Conservation (phyloP, 35 echinoderm and acorn worm species). For the Apostichopus parvimensis region DNA sequence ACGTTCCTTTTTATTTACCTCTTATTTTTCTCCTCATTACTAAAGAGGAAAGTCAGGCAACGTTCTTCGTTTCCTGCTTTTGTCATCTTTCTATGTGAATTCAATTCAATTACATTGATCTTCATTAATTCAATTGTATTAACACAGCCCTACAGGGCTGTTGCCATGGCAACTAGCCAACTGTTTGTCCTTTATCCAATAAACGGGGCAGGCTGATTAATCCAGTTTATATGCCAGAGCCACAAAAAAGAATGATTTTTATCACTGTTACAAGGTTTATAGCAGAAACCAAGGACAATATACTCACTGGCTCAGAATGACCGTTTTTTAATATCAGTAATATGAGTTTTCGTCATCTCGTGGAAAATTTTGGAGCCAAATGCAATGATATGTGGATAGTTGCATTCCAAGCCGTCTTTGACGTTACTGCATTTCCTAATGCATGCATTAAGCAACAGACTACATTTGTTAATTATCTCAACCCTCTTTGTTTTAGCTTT, state of each 20-base stretch:
- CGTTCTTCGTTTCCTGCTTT: not conserved
- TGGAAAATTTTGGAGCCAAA: too few species aligned
- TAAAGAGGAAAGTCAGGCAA: not conserved
- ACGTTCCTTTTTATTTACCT: too few species aligned
- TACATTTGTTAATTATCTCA: too few species aligned
- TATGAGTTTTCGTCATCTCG: too few species aligned
- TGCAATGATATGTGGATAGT: too few species aligned
- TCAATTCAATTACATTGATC: slow-evolving; percentile 47
- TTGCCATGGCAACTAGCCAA: slow-evolving; percentile 31
- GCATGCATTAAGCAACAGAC: too few species aligned
- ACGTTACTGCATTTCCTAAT: too few species aligned
- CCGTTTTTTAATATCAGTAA: too few species aligned
- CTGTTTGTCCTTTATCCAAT: slow-evolving; percentile 46
- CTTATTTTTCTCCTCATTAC: not conserved
- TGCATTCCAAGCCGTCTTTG: too few species aligned
- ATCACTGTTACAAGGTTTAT: not conserved
- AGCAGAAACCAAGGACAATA: not conserved
- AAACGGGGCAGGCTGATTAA: slow-evolving; percentile 40
- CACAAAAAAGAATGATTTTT: not conserved
- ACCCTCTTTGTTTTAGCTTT: too few species aligned
- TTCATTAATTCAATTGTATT: slow-evolving; percentile 48
- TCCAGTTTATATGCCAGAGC: slow-evolving; percentile 12
- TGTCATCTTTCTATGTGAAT: not conserved
- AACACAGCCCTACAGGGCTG: slow-evolving; percentile 9
- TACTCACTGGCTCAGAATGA: not conserved